Evolutionary conservation across 2,113 vertebrate species (phyloP).

Genomic region (Dicentrarchus labrax): DNA sequence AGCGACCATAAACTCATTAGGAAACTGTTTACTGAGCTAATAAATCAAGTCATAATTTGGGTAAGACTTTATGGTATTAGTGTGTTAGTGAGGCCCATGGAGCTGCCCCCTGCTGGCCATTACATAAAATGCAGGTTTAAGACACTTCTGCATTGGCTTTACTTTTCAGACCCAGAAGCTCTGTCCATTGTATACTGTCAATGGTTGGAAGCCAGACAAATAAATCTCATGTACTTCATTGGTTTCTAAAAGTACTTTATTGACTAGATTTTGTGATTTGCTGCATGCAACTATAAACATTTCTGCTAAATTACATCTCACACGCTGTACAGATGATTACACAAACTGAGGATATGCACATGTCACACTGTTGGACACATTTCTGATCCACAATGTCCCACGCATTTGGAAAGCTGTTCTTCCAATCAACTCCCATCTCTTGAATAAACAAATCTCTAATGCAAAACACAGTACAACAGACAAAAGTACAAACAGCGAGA

Average conservation of each 20-base stretch:
- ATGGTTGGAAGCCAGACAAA: neutral
- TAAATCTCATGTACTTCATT: constrained; percentile 1
- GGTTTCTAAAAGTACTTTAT: constrained; percentile 67
- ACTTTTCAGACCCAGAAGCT: too few species aligned
- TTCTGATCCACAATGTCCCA: constrained; percentile 13
- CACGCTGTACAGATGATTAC: constrained; percentile 53
- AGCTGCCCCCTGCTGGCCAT: too few species aligned
- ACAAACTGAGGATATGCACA: constrained; percentile 47
- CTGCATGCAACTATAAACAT: constrained; percentile 62
- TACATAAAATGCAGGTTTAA: too few species aligned
- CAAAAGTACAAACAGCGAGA: constrained; percentile 17
- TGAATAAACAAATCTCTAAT: constrained; percentile 19
- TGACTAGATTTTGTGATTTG: constrained; percentile 56
- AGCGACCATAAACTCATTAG: too few species aligned
- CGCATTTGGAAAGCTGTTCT: neutral
- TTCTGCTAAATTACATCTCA: constrained; percentile 45
- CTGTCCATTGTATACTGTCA: too few species aligned
- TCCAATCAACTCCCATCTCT: neutral
- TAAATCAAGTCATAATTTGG: too few species aligned
- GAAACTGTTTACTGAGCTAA: too few species aligned
- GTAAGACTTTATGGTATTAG: too few species aligned
- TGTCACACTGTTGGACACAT: constrained; percentile 10
- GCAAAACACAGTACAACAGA: constrained; percentile 20
- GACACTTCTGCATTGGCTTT: too few species aligned
- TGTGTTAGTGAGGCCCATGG: too few species aligned